Conservation (phyloP, 2,888 invertebrate genomes). For the Pristionchus japonicus region DNA sequence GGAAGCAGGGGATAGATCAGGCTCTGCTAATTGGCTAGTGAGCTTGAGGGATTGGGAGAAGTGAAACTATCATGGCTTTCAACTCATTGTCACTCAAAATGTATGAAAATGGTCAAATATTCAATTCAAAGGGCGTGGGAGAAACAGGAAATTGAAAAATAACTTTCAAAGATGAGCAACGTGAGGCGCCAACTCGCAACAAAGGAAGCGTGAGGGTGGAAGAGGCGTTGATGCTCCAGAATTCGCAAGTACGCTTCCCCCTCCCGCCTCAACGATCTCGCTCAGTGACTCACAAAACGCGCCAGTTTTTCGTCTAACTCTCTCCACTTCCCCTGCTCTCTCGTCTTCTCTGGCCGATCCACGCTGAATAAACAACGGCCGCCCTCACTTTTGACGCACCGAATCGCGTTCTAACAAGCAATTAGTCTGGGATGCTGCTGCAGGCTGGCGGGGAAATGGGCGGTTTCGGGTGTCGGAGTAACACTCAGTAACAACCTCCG, state of each 20-base stretch:
- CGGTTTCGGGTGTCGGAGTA: no score
- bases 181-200: neutral
- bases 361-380: constrained; percentile 7
- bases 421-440: neutral
- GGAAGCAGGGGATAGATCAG: neutral
- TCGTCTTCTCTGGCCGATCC: neutral
- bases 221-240: neutral
- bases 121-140: neutral
- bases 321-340: neutral
- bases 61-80: neutral
- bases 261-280: neutral
- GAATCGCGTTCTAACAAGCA: neutral
- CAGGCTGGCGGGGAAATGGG: neutral
- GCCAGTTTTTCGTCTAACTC: no score
- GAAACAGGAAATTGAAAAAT: neutral
- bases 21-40: neutral
- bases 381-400: neutral
- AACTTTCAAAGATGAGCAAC: neutral
- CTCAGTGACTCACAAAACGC: neutral
- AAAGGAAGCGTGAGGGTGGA: neutral
- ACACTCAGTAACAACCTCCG: no score
- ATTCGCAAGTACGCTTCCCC: neutral
- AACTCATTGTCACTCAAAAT: no score
- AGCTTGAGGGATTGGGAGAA: neutral
- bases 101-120: no score